Base-by-base conservation (phyloP, 2,888 invertebrate genomes). In the Colletes collaris region DNA sequence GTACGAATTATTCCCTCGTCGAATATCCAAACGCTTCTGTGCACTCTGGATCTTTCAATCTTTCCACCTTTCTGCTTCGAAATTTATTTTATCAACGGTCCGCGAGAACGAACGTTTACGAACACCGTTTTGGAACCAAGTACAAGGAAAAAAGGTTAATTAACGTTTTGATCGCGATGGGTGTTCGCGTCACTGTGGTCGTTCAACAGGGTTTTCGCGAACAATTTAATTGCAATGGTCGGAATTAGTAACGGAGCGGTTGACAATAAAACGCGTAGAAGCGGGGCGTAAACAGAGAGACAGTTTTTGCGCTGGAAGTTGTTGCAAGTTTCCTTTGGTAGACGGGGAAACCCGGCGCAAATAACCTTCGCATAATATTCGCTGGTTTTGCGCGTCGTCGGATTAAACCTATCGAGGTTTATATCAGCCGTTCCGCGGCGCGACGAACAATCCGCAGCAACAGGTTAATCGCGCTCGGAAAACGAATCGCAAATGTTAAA, bases 361-460 rank as follows among this genome's bases (percentile, higher is more conserved):
- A 49, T 69, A 76, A 78, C 66, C 68, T 53, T 63, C 76, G 74
- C 83, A 70, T 75, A 80, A 79, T 83, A 74, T 75, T 77, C 76
- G 52, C 62, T 56, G 83, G 55, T 82, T 67, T 72, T 71, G 83
- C 71, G 58, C 58, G 63, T 59, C 59, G 66, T 55, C 58, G 52
- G 56, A 75, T 81, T 66, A 72, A 74, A 82, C 65, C 73, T 72
- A 81, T 77, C 77, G 74, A 70, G 73, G 76, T 83, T 81, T 74
- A 66, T 75, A 72, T 81, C 84, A 76, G 73, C 81, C 81, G 63
- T 76, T 78, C 69, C 60, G 56, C n/a, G 53, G 27, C 49, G 71
- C 78, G 77, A 69, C 76, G 73, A 82, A 86, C 77, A 86, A 86
- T 58, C 74, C 66, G 64, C 81, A 75, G 85, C 86, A 86, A 86